phyloP scores from a whole-genome alignment of 2,888 invertebrate genomes.

The Scaptodrosophila latifasciaeformis region DNA sequence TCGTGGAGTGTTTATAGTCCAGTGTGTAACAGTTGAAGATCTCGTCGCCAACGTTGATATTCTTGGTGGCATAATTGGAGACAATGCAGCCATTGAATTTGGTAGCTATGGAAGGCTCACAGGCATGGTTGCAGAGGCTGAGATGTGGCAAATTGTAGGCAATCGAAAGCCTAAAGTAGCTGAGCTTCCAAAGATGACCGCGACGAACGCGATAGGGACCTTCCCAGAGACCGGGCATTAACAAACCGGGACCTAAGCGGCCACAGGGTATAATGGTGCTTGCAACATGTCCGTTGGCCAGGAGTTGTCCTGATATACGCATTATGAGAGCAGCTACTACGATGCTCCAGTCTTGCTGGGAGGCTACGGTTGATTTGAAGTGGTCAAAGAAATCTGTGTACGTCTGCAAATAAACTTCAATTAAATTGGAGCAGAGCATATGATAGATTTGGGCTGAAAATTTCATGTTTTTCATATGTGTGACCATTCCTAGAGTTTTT shows the following conservation, averaged over 20 bases:
- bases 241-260: too few relatives aligned
- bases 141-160: slow-evolving; percentile 90
- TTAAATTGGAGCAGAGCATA: slow-evolving; percentile 77
- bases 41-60: slow-evolving; percentile 81
- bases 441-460: slow-evolving; percentile 75
- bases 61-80: slow-evolving; percentile 81
- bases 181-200: slow-evolving; percentile 57
- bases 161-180: slow-evolving; percentile 77
- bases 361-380: slow-evolving; percentile 70
- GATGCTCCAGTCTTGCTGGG: slow-evolving; percentile 72
- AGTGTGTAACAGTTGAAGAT: slow-evolving; percentile 91
- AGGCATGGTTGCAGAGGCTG: slow-evolving; percentile 95
- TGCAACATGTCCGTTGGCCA: slow-evolving; percentile 83
- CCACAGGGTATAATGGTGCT: slow-evolving; percentile 70
- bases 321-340: slow-evolving; percentile 81
- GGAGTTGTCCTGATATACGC: slow-evolving; percentile 86
- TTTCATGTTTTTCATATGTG: slow-evolving; percentile 83
- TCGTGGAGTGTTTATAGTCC: slow-evolving; percentile 81
- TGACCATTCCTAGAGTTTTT: slow-evolving; percentile 73
- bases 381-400: slow-evolving; percentile 81
- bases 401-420: slow-evolving; percentile 80
- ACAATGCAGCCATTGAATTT: slow-evolving; percentile 83
- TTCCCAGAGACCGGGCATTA: slow-evolving; percentile 55
- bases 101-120: slow-evolving; percentile 87
- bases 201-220: slow-evolving; percentile 48